Evolutionary conservation across 2,888 invertebrate species (phyloP), one percentile per base, ranked within the genome.

Genomic region (Sipha maydis): DNA sequence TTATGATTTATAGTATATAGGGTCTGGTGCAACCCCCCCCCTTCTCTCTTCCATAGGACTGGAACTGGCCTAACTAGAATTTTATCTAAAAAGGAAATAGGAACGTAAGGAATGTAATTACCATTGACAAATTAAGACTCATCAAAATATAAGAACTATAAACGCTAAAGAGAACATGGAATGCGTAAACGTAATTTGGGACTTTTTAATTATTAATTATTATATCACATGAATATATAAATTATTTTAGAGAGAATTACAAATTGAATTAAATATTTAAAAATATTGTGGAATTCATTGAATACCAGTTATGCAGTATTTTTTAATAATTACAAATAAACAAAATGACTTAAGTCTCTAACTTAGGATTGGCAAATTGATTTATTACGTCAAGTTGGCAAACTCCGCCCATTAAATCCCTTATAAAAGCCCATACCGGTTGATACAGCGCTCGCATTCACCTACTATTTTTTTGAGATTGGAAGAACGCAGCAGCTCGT

Each of bases 341-440:
- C 34, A 48, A 67, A 19, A 71, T 7, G 31, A 83, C 83, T 54
- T 54, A 4, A 48, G 25, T 38, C 31, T 54, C n/a, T 31, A 69
- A 77, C 31, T 34, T 1, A 9, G 85, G 85, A 85, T 85, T 85
- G 85, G 85, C 19, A 67, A 85, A 85, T 67, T 82, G 88, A 80
- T 75, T 80, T 67, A 80, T 88, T 76, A 61, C 88, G 82, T 88
- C 75, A 88, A 76, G 61, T 80, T 34, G 61, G 25, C 38, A 28
- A 84, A 78, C 89, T 31, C 79, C 89, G 38, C 85, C 84, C 85
- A 85, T n/a, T 25, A n/a, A 28, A 56, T 83, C 19, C 82, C 75
- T 77, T 76, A 73, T 83, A 82, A 82, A 82, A 82, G 77, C 67
- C 28, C 83, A 75, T 80, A 82, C 73, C 34, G 83, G 89, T 82